Evolutionary conservation across 2,113 vertebrate species (phyloP).

Genomic region (Cnemophilus loriae): DNA sequence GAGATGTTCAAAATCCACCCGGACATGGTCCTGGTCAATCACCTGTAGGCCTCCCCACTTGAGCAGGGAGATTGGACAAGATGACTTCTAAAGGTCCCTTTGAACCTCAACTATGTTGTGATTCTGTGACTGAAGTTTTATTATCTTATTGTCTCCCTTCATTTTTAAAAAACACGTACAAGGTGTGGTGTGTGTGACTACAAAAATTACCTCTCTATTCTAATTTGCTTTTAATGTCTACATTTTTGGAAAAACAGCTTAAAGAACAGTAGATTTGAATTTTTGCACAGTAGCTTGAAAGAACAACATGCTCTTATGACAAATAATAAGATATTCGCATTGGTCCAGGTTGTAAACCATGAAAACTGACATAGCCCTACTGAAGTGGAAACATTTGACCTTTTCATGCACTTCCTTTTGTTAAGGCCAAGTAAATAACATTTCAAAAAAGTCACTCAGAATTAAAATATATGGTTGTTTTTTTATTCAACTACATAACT

Average conservation of each 20-base stretch:
- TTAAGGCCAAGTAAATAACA: background rate
- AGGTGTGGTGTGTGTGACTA: background rate
- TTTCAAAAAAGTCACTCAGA: background rate
- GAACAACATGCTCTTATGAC: background rate
- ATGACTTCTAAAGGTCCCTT: background rate
- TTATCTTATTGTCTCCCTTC: background rate
- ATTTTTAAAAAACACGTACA: background rate
- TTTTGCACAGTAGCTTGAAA: background rate
- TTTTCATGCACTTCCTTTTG: background rate
- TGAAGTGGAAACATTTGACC: background rate
- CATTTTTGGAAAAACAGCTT: background rate
- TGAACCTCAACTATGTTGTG: background rate
- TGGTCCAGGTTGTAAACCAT: background rate
- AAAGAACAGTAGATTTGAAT: background rate
- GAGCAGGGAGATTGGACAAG: background rate
- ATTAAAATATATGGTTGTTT: background rate
- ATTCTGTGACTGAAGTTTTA: background rate
- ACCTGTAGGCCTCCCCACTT: background rate
- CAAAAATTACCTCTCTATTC: background rate
- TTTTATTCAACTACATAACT: background rate
- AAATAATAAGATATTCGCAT: background rate
- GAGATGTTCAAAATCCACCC: background rate
- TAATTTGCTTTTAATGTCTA: background rate
- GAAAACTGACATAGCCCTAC: background rate
- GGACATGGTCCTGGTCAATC: background rate